Percentiles rank a stretch among this genome's conserved stretches.
Conservation (phyloP, 2,888 invertebrate genomes). For the Galeopsomyia nigrocyanea region DNA sequence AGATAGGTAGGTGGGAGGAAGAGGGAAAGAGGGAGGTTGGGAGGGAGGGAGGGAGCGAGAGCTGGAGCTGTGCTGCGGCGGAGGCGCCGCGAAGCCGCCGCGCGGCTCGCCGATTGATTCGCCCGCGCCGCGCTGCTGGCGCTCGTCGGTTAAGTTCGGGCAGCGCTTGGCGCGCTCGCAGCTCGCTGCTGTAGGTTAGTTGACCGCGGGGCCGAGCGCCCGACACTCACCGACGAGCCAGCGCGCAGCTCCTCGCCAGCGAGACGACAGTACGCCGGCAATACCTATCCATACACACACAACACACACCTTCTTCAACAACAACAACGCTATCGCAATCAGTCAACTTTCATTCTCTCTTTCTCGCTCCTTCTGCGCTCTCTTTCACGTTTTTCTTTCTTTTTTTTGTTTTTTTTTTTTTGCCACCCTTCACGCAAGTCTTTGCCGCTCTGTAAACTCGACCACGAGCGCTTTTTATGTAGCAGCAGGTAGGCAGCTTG, state of each 20-base stretch:
- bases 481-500: constrained; percentile 20
- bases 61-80: too few relatives aligned
- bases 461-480: constrained; percentile 9
- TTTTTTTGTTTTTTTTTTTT: background rate
- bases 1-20: too few relatives aligned
- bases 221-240: constrained; percentile 53
- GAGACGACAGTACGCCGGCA: constrained; percentile 70
- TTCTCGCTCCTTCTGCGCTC: background rate
- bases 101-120: constrained; percentile 48
- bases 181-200: constrained; percentile 63
- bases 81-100: constrained; percentile 51
- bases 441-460: background rate
- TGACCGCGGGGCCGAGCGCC: constrained; percentile 70
- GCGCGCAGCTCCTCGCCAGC: constrained; percentile 26
- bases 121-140: constrained; percentile 25
- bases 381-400: background rate
- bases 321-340: background rate
- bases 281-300: constrained; percentile 44
- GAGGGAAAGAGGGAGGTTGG: too few relatives aligned
- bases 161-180: constrained; percentile 46
- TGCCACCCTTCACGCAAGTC: background rate
- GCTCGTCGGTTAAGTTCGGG: constrained; percentile 55
- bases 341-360: background rate
- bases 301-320: constrained; percentile 18
- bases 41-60: too few relatives aligned